These are phyloP conservation scores for Puffinus mauretanicus DNA, from an alignment of 2,113 vertebrate species.

Conservation along the genomic window DNA sequence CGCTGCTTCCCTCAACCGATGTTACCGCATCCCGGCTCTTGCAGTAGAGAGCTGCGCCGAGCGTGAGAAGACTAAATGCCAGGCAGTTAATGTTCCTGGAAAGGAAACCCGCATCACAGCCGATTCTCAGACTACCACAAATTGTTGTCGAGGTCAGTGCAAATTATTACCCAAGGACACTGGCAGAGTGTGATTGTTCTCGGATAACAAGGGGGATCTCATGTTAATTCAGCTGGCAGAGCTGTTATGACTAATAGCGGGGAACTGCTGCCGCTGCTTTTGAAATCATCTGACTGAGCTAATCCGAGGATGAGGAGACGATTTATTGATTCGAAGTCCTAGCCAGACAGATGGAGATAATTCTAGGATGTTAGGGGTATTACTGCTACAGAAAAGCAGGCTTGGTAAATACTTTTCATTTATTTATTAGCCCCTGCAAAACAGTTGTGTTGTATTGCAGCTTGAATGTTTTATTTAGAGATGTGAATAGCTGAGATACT, in stretches of 20 bases:
- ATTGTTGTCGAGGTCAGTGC: not conserved
- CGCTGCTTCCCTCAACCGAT: rapidly evolving
- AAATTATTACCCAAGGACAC: not conserved
- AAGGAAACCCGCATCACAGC: not conserved
- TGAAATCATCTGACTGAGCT: not conserved
- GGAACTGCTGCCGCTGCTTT: not conserved
- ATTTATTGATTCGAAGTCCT: not conserved
- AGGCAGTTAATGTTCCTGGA: not conserved
- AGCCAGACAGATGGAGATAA: not conserved
- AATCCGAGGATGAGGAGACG: not conserved
- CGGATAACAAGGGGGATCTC: not conserved
- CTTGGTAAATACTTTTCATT: not conserved
- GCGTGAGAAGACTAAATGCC: not conserved
- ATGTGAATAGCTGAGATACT: not conserved
- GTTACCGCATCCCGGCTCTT: not conserved
- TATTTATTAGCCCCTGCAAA: not conserved
- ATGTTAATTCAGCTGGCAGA: not conserved
- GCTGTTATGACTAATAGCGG: not conserved
- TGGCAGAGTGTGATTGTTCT: not conserved
- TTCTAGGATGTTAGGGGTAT: not conserved
- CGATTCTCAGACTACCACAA: not conserved
- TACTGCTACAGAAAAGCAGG: not conserved
- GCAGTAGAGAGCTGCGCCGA: not conserved
- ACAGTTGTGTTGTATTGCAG: not conserved
- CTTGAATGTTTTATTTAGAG: not conserved